These are phyloP conservation scores for Apodemia duryi DNA, from an alignment of 2,888 invertebrate species.

Conservation along the genomic window DNA sequence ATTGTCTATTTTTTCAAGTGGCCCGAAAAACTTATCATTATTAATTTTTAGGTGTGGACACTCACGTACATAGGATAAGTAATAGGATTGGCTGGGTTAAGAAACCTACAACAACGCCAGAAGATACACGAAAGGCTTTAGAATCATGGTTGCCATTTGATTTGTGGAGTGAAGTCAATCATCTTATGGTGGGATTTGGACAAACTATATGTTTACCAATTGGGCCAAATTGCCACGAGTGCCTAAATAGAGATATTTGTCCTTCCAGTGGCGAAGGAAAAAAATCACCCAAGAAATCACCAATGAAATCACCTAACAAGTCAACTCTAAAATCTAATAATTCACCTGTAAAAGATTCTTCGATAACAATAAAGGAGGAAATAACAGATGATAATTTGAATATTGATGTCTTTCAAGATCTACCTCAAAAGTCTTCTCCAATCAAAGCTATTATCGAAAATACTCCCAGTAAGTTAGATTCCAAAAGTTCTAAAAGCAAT, in stretches of 20 bases:
- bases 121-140: conserved; percentile 89
- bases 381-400: conserved; percentile 31
- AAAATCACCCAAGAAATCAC: conserved; percentile 61
- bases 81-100: conserved; percentile 94
- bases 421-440: conserved; percentile 16
- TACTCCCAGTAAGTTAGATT: too few species aligned
- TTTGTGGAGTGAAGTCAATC: conserved; percentile 92
- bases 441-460: neutral
- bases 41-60: conserved; percentile 88
- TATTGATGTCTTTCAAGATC: conserved; percentile 15
- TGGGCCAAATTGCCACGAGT: conserved; percentile 89
- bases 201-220: conserved; percentile 94
- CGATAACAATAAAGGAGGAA: conserved; percentile 30
- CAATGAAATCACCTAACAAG: conserved; percentile 52
- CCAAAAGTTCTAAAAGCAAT: too few species aligned
- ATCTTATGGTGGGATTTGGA: conserved; percentile 97
- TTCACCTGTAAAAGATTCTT: neutral
- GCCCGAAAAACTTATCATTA: neutral
- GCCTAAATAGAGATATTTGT: conserved; percentile 90
- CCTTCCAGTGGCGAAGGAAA: conserved; percentile 79
- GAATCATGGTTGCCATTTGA: conserved; percentile 94
- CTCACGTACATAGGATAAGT: conserved; percentile 97
- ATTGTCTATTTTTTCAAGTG: neutral
- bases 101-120: conserved; percentile 87
- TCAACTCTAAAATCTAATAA: conserved; percentile 16